Evolutionary conservation across 2,888 invertebrate genomes (phyloP), one percentile per base, ranked within the genome.

Genomic region (Synergus itoensis): DNA sequence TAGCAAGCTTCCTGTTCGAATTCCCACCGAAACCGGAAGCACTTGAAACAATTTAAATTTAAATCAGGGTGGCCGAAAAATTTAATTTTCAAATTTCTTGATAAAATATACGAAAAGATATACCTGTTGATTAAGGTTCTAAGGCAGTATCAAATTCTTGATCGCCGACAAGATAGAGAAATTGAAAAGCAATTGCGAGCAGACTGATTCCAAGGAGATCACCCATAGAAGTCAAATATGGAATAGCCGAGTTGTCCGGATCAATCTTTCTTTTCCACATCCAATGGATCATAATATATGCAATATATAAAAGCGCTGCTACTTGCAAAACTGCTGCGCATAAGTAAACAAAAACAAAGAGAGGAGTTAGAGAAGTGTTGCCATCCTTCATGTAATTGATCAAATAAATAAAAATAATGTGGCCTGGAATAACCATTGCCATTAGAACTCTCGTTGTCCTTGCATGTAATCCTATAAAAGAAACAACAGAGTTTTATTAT

Each of bases 181-280:
- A 94, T 90, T 94, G 94, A 88, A 95, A 95, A 82, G 94, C 95
- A 81, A 95, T 92, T 36, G 94, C 95, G 81, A 95, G 92, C 77
- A 95, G 92, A 77, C 94, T 94, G 84, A 96, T 96, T 60, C 97
- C 97, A 41, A 96, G 92, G 18, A 97, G 93, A 92, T 97, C 97
- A 41, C 97, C 97, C 86, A 96, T 93, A 8, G 96, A 95, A 14
- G 96, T 96, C 85, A 96, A 92, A 91, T 96, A 96, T 28, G 96
- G 96, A 88, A 96, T 96, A 82, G 96, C 95, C 65, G 95, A 95
- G 88, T 96, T 96, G 92, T 96, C 96, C 3, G 96, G 96, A 91
- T 96, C 96, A 77, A 94, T 94, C 77, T 94, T 94, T 14, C 92
- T 89, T 78, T 93, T 92, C 95, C 95, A 95, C 92, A 95, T 94